Base-by-base conservation (phyloP, 2,797 vertebrate genomes). In the Sphenodon punctatus region DNA sequence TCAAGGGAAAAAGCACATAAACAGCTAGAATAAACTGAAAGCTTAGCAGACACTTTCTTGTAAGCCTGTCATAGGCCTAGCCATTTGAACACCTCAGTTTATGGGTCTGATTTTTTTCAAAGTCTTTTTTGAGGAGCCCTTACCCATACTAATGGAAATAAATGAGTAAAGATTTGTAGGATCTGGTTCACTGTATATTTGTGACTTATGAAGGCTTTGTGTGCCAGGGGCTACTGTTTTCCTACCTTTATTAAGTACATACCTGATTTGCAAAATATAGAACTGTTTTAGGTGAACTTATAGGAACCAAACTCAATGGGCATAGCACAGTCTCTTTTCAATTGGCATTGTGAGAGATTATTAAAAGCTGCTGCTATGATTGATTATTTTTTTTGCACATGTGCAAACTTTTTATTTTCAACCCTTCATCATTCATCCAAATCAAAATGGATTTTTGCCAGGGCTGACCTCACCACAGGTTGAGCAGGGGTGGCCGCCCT, bases 1-100 rank as follows among this genome's bases (percentile, higher is more conserved):
- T 93, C 92, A 78, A 74, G 93, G 89, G 92, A 93, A 76, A 78
- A 88, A 91, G 80, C 78, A 77, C 65, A 73, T 90, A 92, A 90
- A 93, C 88, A 86, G 85, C 87, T 85, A 88, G 86, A 90, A 92
- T 75, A 84, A 60, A 75, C 89, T 85, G 80, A 89, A 92, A 91
- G 88, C 67, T 65, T 91, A 12, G 66, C 43, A 69, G 88, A 88
- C 78, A 88, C 70, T 59, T 87, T 76, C 76, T 67, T 79, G 86
- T 85, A 90, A 93, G 82, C 82, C 72, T 82, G 68, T 85, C 75
- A 66, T 34, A 65, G 82, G 75, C 69, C 89, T 86, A 66, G 77
- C 56, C 27, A 34, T 89, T 86, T 32, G 46, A 68, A 64, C 0
- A 11, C 36, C 80, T 82, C 43, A 56, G 67, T 82, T 89, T 82